Base-by-base conservation (phyloP, 64 coral and sea anemone species). In the Cladopsammia gracilis region DNA sequence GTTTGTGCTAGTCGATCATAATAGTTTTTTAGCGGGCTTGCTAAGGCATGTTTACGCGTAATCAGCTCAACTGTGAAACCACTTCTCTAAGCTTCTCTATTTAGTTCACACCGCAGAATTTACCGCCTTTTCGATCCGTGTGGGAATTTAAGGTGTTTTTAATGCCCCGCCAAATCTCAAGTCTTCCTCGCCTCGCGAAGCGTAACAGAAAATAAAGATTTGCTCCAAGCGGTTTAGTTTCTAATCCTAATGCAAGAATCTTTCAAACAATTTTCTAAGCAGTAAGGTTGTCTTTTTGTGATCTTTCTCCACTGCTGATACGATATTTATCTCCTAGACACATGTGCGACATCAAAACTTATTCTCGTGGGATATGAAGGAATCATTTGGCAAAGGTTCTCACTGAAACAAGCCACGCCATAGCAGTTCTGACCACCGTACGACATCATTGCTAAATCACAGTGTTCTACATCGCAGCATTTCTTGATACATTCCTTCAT, bases 391-490 rank as follows among this genome's bases (percentile, higher is more conserved):
- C 96, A 97, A 57, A 97, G 73, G 26, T 97, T 97, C 48, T 94
- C 88, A 83, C 90, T 93, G 50, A 97, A 97, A 76, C 96, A 97
- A 7, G 92, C 92, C 3, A 97, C 92, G 2, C 91, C 96, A 70
- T 97, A 97, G 19, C 96, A 97, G 47, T 90, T 93, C 13, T 83
- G 81, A 14, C 96, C 91, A 10, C 82, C 92, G 74, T 97, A 97
- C 10, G 96, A 97, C 96, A 97, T 97, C 96, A 97, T 97, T 13
- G 92, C 96, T 15, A 97, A 77, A 66, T 97, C 96, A 61, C 96
- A 97, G 4, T 88, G 66, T 43, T 91, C 23, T 1, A 94, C 69
- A 23, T 88, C 96, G 60, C 96, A 97, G 48, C 96, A 97, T 52
- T 89, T 92, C 7, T 87, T 20, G 64, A 97, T 91, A 34, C 96